Percentiles rank a stretch among this genome's conserved stretches.
Conservation (phyloP, 2,113 vertebrate genomes). For the Camelus dromedarius region DNA sequence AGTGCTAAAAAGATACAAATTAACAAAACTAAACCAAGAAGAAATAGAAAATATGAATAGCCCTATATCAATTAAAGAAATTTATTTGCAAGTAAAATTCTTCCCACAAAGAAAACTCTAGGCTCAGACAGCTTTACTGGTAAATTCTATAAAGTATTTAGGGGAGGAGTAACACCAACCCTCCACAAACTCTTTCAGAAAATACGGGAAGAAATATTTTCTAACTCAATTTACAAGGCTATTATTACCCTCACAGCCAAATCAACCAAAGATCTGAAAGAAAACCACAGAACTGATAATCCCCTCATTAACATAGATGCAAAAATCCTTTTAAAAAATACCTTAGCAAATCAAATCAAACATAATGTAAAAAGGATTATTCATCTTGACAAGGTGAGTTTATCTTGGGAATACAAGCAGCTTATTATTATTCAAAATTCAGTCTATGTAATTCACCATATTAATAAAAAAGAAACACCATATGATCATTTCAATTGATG, state of each 20-base stretch:
- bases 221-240: slow-evolving; percentile 22
- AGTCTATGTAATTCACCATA: not conserved
- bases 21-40: slow-evolving; percentile 17
- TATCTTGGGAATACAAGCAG: not conserved
- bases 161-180: not conserved
- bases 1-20: slow-evolving; percentile 44
- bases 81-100: not conserved
- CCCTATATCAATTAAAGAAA: not conserved
- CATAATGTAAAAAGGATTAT: slow-evolving; percentile 28
- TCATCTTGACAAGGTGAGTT: not conserved
- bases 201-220: slow-evolving; percentile 38
- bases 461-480: not conserved
- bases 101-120: slow-evolving; percentile 23
- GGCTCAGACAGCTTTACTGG: not conserved
- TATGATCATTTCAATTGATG: not conserved
- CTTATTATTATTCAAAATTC: slow-evolving; percentile 23
- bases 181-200: slow-evolving; percentile 32
- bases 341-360: slow-evolving; percentile 48
- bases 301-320: not conserved
- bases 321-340: slow-evolving; percentile 33
- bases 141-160: slow-evolving; percentile 47
- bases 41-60: slow-evolving; percentile 46
- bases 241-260: slow-evolving; percentile 25
- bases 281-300: slow-evolving; percentile 11
- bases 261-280: not conserved